A percentile compares a stretch with the other conserved stretches of the same genome.
Evolutionary conservation across 1,140 invertebrate species (phyloP).

Genomic region (Papilio polyxenes): DNA sequence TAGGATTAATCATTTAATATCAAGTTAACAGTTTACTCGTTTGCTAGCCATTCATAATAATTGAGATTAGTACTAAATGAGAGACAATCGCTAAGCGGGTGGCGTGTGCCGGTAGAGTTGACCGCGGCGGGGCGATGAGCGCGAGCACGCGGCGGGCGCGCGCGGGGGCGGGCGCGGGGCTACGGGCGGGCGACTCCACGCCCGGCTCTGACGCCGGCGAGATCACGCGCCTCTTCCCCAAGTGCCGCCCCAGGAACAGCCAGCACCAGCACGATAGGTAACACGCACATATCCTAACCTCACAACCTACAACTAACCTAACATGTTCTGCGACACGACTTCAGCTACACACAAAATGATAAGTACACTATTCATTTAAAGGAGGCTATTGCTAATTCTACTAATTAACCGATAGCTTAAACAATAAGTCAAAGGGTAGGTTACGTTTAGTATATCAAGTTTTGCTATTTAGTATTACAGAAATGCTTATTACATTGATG

Average conservation of each 20-base stretch:
- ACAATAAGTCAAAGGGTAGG: background rate
- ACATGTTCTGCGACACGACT: conserved; percentile 6
- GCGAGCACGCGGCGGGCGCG: conserved; percentile 67
- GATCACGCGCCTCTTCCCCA: conserved; percentile 90
- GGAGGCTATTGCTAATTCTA: background rate
- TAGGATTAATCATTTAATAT: background rate
- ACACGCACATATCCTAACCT: conserved; percentile 55
- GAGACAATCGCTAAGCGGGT: conserved; percentile 44
- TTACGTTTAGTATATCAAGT: background rate
- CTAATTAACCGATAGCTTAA: background rate
- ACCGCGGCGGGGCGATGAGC: conserved; percentile 71
- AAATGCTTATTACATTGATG: background rate
- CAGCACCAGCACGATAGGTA: conserved; percentile 80
- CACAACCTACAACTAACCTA: conserved; percentile 3
- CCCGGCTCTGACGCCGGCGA: conserved; percentile 82
- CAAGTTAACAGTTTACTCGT: background rate
- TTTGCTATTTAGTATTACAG: background rate
- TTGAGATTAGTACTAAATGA: conserved; percentile 5
- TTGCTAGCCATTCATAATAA: background rate
- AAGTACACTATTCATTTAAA: conserved; percentile 7
- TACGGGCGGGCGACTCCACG: conserved; percentile 71
- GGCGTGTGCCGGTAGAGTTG: conserved; percentile 68
- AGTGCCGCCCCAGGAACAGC: conserved; percentile 87
- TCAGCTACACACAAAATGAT: background rate
- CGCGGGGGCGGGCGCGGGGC: conserved; percentile 63